Evolutionary conservation across 2,113 vertebrate genomes (phyloP).

Genomic region (Lepisosteus osseus): DNA sequence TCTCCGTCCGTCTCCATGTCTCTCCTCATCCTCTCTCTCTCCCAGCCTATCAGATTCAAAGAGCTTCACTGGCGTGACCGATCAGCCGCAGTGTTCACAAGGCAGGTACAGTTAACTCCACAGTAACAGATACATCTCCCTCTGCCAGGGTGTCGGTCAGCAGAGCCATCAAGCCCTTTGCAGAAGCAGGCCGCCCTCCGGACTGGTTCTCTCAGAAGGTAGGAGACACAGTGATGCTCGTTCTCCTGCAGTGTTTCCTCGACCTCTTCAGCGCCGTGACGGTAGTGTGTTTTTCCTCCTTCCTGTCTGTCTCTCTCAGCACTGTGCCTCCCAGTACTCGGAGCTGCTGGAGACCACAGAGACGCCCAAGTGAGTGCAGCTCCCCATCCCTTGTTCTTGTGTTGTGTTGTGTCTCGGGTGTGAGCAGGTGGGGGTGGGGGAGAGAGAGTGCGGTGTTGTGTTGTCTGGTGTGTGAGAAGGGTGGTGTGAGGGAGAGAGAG

Average conservation of each 20-base stretch:
- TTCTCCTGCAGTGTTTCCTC: not conserved
- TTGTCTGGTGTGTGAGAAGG: too few species aligned
- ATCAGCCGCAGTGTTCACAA: too few species aligned
- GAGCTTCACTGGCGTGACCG: too few species aligned
- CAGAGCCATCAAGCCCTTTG: slow-evolving; percentile 97
- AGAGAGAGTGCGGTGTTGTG: not conserved
- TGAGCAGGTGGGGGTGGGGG: not conserved
- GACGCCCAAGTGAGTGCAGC: slow-evolving; percentile 88
- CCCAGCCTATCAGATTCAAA: not conserved
- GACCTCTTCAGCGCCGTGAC: not conserved
- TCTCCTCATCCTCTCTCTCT: not conserved
- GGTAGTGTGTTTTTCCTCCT: slow-evolving; percentile 15
- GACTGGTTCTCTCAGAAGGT: slow-evolving; percentile 99
- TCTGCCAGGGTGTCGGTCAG: slow-evolving; percentile 90
- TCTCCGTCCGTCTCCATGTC: not conserved
- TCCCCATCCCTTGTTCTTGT: not conserved
- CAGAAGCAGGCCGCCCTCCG: slow-evolving; percentile 89
- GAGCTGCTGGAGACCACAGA: slow-evolving; percentile 95
- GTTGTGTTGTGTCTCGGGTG: not conserved
- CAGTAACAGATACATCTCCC: not conserved
- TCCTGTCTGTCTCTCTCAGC: slow-evolving; percentile 66
- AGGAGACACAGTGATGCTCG: slow-evolving; percentile 23
- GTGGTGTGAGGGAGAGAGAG: too few species aligned
- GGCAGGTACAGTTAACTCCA: too few species aligned
- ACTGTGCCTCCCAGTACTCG: slow-evolving; percentile 97